These are phyloP conservation scores for Linnaemya vulpina DNA, from an alignment of 2,888 invertebrate genomes.

Conservation along the genomic window DNA sequence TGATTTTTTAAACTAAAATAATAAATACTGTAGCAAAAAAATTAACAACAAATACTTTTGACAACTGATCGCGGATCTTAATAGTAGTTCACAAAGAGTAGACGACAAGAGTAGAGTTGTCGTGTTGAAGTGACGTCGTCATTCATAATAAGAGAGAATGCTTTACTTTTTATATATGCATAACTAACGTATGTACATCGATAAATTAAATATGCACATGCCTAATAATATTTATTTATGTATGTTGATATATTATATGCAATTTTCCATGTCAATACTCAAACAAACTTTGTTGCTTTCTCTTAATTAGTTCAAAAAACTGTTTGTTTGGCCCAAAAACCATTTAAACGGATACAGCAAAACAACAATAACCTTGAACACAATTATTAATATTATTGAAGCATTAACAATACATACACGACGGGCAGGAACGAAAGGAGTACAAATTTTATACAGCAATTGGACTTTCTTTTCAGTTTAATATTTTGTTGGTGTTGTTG, in stretches of 20 bases:
- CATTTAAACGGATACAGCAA: slow-evolving; percentile 57
- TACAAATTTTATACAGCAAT: slow-evolving; percentile 17
- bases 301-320: slow-evolving; percentile 49
- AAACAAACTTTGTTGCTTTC: not conserved
- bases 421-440: slow-evolving; percentile 29
- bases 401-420: slow-evolving; percentile 55
- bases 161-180: no score
- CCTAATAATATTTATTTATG: not conserved
- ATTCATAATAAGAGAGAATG: no score
- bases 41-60: not conserved
- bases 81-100: no score
- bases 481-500: slow-evolving; percentile 22
- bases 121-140: no score
- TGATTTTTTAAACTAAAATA: slow-evolving; percentile 56
- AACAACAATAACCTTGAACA: slow-evolving; percentile 64
- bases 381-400: slow-evolving; percentile 63
- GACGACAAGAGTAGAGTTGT: no score
- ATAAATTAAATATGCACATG: no score
- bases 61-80: no score
- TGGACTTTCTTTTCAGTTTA: slow-evolving; percentile 46
- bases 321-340: slow-evolving; percentile 60
- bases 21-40: slow-evolving; percentile 30
- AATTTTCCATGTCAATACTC: not conserved
- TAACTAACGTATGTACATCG: no score
- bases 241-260: not conserved